Evolutionary conservation across 2,797 vertebrate genomes (phyloP), one percentile per base, ranked within the genome.

Genomic region (Pangasius sanitwongsei): DNA sequence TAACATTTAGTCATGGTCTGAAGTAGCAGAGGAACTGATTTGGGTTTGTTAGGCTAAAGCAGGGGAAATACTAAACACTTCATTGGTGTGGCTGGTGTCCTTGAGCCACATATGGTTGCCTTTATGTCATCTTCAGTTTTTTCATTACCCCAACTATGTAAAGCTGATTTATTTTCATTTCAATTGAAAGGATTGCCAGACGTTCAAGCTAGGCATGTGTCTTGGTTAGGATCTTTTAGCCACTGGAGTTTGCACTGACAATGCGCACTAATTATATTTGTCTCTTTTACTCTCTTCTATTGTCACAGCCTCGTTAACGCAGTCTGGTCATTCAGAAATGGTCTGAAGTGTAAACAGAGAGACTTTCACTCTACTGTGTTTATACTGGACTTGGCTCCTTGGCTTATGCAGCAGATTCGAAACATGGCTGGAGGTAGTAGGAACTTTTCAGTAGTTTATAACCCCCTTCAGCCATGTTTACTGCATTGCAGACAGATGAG

Each of bases 391-490:
- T 83, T 63, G 41, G 85, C 53, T 65, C 16, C n/a, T 53, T 75
- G 63, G 48, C 74, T 53, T 77, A 41, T 44, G 74, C 48, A 50
- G 72, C 57, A 57, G 59, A 69, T 69, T 50, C 28, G 20, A 18
- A 67, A 69, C 61, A 59, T 57, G 70, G 61, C 70, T 89, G 86
- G 72, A 87, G 59, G 12, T 55, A 69, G 87, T 77, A 13, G 57
- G 16, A 83, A 65, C 37, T 6, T 41, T 72, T 80, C 84, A 72
- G 78, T 77, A 88, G 84, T 75, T 90, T 86, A 90, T 65, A 81
- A 72, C 77, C 84, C 65, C 78, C 69, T 86, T 83, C 65, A 82
- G 55, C 55, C 83, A 57, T 86, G 84, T 83, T 88, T 88, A 88
- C 70, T 86, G 87, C 84, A 70, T 53, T 84, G 78, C 77, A 86